Conservation (phyloP, 2,113 vertebrate genomes). For the Esox niger region DNA sequence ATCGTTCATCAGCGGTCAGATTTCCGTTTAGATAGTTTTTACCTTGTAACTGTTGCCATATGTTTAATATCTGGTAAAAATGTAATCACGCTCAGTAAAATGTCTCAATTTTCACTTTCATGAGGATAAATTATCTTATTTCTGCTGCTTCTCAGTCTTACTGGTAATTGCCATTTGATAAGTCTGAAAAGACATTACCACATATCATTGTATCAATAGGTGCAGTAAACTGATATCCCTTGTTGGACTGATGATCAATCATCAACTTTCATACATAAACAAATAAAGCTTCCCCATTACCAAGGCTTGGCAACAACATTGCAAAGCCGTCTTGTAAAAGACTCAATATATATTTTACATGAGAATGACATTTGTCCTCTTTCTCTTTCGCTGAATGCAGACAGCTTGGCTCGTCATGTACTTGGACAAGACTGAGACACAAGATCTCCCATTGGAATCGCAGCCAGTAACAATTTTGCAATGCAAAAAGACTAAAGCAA, state of each 20-base stretch:
- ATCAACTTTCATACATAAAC: not conserved
- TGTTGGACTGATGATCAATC: not conserved
- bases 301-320: not conserved
- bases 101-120: not conserved
- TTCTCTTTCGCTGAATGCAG: not conserved
- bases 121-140: not conserved
- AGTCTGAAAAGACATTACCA: not conserved
- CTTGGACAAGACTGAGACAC: not conserved
- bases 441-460: not conserved
- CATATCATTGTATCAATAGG: not conserved
- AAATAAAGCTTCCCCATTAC: not conserved
- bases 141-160: not conserved
- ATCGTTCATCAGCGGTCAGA: conserved; percentile 25
- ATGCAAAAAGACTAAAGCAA: not conserved
- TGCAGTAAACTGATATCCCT: not conserved
- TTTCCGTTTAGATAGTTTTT: conserved; percentile 36
- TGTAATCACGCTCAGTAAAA: conserved; percentile 20
- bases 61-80: conserved; percentile 45
- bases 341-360: not conserved
- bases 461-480: not conserved
- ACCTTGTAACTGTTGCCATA: conserved; percentile 45
- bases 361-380: not conserved
- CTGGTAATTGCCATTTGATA: not conserved
- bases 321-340: not conserved
- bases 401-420: not conserved